Conservation (phyloP, 1,140 invertebrate genomes). For the Manduca sexta region DNA sequence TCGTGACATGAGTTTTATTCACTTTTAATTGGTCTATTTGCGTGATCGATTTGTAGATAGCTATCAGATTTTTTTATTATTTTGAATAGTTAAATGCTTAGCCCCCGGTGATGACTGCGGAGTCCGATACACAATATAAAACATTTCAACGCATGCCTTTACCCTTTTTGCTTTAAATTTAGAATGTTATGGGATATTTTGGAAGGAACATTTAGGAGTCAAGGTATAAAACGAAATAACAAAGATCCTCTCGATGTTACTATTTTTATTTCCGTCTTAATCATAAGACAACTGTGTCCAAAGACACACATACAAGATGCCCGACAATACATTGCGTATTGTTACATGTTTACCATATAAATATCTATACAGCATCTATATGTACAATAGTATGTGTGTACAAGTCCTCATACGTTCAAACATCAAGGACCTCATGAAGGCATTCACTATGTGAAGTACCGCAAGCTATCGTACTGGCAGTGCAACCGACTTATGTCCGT, state of each 20-base stretch:
- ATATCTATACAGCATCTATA: constrained; percentile 70
- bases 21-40: no score
- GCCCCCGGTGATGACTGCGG: no score
- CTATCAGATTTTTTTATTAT: no score
- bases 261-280: constrained; percentile 67
- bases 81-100: no score
- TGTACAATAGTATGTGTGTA: constrained; percentile 58
- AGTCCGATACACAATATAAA: no score
- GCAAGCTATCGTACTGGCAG: constrained; percentile 39
- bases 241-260: constrained; percentile 57
- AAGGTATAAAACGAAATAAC: constrained; percentile 23
- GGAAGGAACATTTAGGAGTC: not conserved
- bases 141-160: no score
- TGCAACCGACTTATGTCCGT: constrained; percentile 53
- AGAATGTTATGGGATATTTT: no score
- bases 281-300: constrained; percentile 56
- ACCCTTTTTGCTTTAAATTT: no score
- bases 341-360: constrained; percentile 59
- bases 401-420: constrained; percentile 15
- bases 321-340: constrained; percentile 47
- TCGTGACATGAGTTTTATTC: no score
- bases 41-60: no score
- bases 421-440: constrained; percentile 13
- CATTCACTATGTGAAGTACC: constrained; percentile 39
- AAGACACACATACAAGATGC: constrained; percentile 64